A percentile compares a stretch with the other conserved stretches of the same genome.
Conservation (phyloP, 2,797 vertebrate genomes). For the Caiman crocodilus region DNA sequence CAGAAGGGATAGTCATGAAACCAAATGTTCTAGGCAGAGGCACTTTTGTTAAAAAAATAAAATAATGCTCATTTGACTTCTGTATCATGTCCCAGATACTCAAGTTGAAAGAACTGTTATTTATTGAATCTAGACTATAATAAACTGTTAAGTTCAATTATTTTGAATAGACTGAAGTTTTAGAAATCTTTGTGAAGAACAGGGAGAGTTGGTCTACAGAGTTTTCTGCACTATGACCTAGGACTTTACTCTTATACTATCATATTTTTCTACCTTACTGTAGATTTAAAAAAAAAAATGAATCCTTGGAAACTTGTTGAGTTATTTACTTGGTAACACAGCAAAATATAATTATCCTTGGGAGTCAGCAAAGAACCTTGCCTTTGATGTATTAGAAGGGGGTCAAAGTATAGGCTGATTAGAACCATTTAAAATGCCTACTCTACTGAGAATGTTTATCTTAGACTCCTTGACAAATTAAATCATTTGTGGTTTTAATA, state of each 20-base stretch:
- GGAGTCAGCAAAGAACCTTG: background rate
- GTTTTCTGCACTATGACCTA: background rate
- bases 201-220: background rate
- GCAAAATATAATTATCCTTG: fast-evolving
- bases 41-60: background rate
- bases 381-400: background rate
- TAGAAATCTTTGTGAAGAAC: background rate
- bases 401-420: background rate
- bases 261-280: background rate
- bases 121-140: background rate
- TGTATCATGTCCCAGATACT: background rate
- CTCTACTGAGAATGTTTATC: background rate
- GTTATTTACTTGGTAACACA: background rate
- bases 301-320: too few species aligned
- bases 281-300: background rate
- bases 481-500: background rate
- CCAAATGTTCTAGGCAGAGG: background rate
- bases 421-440: background rate
- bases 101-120: background rate
- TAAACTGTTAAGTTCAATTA: background rate
- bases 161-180: background rate
- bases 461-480: background rate
- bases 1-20: background rate
- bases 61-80: background rate
- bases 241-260: background rate